phyloP scores from a whole-genome alignment of 2,888 invertebrate species.

The Nipponacmea schrenckii region DNA sequence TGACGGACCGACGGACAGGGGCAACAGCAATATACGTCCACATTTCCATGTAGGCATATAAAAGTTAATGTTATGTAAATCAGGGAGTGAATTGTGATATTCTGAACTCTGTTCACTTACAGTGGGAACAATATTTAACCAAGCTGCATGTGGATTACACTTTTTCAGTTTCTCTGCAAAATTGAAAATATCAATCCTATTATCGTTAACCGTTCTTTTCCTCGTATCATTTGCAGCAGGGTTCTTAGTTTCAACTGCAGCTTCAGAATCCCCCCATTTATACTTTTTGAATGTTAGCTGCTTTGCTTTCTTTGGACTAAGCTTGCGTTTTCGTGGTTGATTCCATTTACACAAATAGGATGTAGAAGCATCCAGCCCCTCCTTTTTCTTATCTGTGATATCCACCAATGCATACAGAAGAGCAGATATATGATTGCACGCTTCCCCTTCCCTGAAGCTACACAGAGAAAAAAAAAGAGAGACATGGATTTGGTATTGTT shows the following conservation, averaged over 20 bases:
- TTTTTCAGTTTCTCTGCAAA: neutral
- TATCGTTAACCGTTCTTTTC: neutral
- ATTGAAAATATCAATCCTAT: neutral
- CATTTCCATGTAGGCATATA: too few species aligned
- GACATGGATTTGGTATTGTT: too few species aligned
- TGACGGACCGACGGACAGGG: too few species aligned
- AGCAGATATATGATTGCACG: neutral
- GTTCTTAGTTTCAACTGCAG: neutral
- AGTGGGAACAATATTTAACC: too few species aligned
- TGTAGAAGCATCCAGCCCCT: neutral
- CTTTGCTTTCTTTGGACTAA: neutral
- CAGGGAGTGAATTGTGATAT: too few species aligned
- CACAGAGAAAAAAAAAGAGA: too few species aligned
- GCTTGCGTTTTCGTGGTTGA: neutral
- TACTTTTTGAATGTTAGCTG: neutral
- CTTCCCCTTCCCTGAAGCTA: neutral
- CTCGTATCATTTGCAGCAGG: neutral
- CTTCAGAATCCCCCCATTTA: neutral
- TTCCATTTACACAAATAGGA: neutral
- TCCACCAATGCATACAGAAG: neutral
- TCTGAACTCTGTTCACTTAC: too few species aligned
- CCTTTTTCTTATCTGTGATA: neutral
- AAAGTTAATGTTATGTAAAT: too few species aligned
- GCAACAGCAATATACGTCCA: too few species aligned
- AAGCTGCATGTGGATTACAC: neutral